These are phyloP conservation scores for Penaeus chinensis DNA, from an alignment of 1,140 invertebrate genomes.

Conservation along the genomic window DNA sequence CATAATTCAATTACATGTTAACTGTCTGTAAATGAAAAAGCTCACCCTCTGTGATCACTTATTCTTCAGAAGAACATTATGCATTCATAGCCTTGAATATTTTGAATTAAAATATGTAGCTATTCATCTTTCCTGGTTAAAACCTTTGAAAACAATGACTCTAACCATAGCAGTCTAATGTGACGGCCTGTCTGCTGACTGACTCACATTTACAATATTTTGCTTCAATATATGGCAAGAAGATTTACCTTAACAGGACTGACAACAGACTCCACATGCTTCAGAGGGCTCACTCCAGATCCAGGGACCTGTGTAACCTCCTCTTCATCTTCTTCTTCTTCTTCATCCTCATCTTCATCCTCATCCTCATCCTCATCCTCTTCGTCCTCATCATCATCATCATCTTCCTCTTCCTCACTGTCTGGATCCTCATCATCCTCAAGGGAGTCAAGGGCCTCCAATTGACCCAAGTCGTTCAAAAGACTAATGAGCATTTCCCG, in stretches of 20 bases:
- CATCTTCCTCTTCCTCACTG: conserved; percentile 67
- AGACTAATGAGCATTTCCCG: conserved; percentile 39
- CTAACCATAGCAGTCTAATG: no score
- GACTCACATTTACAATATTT: not conserved
- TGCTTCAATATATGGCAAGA: conserved; percentile 27
- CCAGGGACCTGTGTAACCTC: conserved; percentile 67
- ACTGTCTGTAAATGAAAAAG: no score
- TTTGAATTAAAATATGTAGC: no score
- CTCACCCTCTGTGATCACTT: no score
- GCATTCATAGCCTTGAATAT: no score
- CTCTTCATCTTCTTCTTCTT: conserved; percentile 68
- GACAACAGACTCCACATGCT: conserved; percentile 28
- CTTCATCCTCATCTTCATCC: conserved; percentile 70
- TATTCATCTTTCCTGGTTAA: no score
- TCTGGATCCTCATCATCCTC: conserved; percentile 67
- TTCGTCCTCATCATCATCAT: conserved; percentile 69
- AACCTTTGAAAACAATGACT: no score
- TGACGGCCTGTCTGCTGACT: no score
- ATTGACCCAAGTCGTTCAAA: conserved; percentile 48
- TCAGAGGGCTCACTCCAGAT: conserved; percentile 49
- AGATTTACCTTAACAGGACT: conserved; percentile 23
- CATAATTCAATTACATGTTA: no score
- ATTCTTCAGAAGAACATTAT: no score
- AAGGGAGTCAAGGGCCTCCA: conserved; percentile 48
- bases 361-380: conserved; percentile 69